Conservation (phyloP, 2,888 invertebrate genomes). For the Uloborus plumipes region DNA sequence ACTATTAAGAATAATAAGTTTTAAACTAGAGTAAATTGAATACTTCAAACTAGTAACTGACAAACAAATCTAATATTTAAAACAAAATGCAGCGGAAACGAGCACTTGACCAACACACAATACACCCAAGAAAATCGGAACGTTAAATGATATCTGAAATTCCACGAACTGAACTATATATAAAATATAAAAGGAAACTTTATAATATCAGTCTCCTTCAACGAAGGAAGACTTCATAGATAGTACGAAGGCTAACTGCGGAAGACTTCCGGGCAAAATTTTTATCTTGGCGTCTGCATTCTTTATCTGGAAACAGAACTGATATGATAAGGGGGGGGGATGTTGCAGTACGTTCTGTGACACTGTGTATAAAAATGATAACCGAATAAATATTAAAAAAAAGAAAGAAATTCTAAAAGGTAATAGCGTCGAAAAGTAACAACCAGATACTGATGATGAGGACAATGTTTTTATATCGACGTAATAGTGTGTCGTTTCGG, state of each 20-base stretch:
- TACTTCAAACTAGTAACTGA: too few relatives aligned
- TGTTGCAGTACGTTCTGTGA: slow-evolving; percentile 14
- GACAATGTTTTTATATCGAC: slow-evolving; percentile 44
- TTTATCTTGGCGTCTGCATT: slow-evolving; percentile 22
- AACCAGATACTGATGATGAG: slow-evolving; percentile 17
- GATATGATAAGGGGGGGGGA: slow-evolving; percentile 10
- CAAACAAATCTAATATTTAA: too few relatives aligned
- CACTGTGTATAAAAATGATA: slow-evolving; percentile 13
- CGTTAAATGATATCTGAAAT: too few relatives aligned
- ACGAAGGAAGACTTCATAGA: slow-evolving; percentile 4
- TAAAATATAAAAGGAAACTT: too few relatives aligned
- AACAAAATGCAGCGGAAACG: too few relatives aligned
- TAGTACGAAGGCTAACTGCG: background rate
- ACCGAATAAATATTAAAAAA: slow-evolving; percentile 1
- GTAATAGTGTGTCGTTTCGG: slow-evolving; percentile 30
- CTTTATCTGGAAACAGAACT: slow-evolving; percentile 27
- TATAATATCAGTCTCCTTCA: too few relatives aligned
- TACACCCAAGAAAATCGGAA: too few relatives aligned
- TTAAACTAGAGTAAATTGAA: too few relatives aligned
- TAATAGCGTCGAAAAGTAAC: slow-evolving; percentile 48
- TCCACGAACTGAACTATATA: too few relatives aligned
- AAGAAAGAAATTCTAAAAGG: slow-evolving; percentile 18
- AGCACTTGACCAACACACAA: too few relatives aligned
- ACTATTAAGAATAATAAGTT: too few relatives aligned
- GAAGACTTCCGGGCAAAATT: slow-evolving; percentile 25